phyloP scores from a whole-genome alignment of 2,888 invertebrate species.

The Lasioglossum calceatum region DNA sequence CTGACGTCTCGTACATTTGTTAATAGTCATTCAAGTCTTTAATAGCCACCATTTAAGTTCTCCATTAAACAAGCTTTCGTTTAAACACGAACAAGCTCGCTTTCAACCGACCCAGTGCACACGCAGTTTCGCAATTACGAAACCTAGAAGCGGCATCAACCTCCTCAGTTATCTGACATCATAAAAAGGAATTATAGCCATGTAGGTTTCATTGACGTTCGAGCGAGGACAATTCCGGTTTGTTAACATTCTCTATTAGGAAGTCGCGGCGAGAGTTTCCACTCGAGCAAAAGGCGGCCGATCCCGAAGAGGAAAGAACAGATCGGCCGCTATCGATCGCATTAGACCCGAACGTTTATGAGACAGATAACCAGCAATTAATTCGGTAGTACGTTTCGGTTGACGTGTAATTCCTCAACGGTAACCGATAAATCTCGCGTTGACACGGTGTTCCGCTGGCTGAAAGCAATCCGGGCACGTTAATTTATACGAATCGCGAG shows the following conservation, averaged over 20 bases:
- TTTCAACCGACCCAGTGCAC: not conserved
- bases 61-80: not conserved
- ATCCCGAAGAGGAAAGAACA: not conserved
- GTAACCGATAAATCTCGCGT: slow-evolving; percentile 64
- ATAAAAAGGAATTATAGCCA: slow-evolving; percentile 1
- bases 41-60: not conserved
- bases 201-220: not conserved
- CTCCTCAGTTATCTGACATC: not conserved
- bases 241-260: not conserved
- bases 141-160: not conserved
- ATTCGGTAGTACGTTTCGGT: slow-evolving; percentile 48
- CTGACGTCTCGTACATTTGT: not conserved
- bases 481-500: slow-evolving; percentile 66
- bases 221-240: not conserved
- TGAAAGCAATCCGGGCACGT: slow-evolving; percentile 60
- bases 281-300: not conserved
- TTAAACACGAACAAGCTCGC: not conserved
- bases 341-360: slow-evolving; percentile 36
- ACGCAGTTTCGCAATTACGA: not conserved
- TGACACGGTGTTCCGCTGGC: slow-evolving; percentile 59
- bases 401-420: slow-evolving; percentile 58
- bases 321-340: not conserved
- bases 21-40: not conserved
- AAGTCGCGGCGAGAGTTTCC: not conserved
- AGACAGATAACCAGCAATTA: slow-evolving; percentile 57